Evolutionary conservation across 2,113 vertebrate genomes (phyloP).

Genomic region (Rallus limicola): DNA sequence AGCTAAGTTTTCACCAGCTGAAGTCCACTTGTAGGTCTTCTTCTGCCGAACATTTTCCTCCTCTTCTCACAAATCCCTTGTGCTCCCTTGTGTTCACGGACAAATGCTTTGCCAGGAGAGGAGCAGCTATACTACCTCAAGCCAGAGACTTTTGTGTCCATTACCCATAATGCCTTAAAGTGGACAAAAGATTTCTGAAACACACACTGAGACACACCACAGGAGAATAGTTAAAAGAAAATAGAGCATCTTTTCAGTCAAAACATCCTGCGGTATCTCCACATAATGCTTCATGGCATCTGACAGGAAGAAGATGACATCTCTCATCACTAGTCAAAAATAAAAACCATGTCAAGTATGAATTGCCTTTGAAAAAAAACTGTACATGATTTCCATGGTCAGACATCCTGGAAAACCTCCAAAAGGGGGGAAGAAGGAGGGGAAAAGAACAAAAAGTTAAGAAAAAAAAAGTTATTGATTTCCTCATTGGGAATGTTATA

Average conservation of each 20-base stretch:
- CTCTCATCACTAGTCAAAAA: constrained; percentile 69
- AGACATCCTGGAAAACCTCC: constrained; percentile 3
- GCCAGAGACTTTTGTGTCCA: constrained; percentile 42
- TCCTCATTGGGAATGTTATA: constrained; percentile 34
- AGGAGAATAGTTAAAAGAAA: constrained; percentile 57
- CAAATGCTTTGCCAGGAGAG: not conserved
- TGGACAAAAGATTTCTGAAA: constrained; percentile 61
- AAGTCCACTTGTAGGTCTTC: not conserved
- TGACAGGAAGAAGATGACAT: constrained; percentile 64
- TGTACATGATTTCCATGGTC: constrained; percentile 35
- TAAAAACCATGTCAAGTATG: constrained; percentile 59
- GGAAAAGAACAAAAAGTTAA: not conserved
- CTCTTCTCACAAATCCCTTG: not conserved
- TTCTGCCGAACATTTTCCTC: not conserved
- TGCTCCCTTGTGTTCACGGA: not conserved
- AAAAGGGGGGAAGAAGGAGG: not conserved
- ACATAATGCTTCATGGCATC: constrained; percentile 57
- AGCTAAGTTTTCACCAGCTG: not conserved
- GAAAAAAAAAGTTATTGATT: not conserved
- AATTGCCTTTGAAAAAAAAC: constrained; percentile 45
- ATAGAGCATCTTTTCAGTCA: constrained; percentile 60
- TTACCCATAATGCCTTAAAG: constrained; percentile 61
- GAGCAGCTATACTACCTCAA: not conserved
- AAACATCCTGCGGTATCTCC: constrained; percentile 38
- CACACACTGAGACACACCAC: constrained; percentile 46